Evolutionary conservation across 2,888 invertebrate species (phyloP).

Genomic region (Polydrusus pterygomalis): DNA sequence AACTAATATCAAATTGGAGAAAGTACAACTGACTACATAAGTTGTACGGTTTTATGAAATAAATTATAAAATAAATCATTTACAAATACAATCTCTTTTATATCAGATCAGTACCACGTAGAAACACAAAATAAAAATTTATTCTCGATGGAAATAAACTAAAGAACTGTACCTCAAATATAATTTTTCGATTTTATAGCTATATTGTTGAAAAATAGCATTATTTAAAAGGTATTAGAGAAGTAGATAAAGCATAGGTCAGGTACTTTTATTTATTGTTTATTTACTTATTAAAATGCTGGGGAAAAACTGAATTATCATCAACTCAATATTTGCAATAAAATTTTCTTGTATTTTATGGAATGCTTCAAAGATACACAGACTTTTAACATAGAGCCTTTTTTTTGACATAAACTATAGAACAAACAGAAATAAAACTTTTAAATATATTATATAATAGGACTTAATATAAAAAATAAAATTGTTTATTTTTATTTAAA

Average conservation of each 20-base stretch:
- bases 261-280: conserved; percentile 69
- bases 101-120: conserved; percentile 66
- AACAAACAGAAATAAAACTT: conserved; percentile 1
- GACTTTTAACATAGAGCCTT: conserved; percentile 36
- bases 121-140: conserved; percentile 55
- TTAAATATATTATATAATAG: not conserved
- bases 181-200: conserved; percentile 20
- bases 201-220: conserved; percentile 51
- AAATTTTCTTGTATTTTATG: conserved; percentile 24
- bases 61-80: conserved; percentile 58
- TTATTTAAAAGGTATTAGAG: conserved; percentile 59
- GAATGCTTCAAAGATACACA: conserved; percentile 29
- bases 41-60: conserved; percentile 57
- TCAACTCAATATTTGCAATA: conserved; percentile 26
- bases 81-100: conserved; percentile 61
- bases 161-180: conserved; percentile 63
- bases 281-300: conserved; percentile 53
- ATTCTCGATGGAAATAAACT: conserved; percentile 45
- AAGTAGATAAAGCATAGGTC: conserved; percentile 69
- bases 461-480: not conserved
- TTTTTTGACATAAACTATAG: not conserved
- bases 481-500: not conserved
- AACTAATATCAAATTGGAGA: conserved; percentile 65
- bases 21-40: conserved; percentile 61
- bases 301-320: conserved; percentile 53